Percentiles rank a stretch among this genome's conserved stretches.
Evolutionary conservation across 2,888 invertebrate species (phyloP).

Genomic region (Gymnosoma rotundatum): DNA sequence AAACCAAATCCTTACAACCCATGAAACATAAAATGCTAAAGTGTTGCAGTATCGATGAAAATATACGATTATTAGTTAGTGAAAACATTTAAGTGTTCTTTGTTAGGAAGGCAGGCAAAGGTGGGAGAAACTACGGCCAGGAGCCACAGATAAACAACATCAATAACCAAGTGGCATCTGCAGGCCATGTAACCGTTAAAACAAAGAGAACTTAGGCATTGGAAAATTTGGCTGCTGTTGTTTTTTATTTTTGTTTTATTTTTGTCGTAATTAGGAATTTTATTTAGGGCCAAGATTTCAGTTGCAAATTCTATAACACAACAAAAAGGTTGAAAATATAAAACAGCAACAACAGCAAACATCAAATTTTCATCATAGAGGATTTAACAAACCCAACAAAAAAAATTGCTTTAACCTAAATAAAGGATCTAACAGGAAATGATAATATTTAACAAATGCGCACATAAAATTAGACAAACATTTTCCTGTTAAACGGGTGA

Average conservation of each 20-base stretch:
- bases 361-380: background rate
- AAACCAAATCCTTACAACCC: background rate
- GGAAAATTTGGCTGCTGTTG: slow-evolving; percentile 2
- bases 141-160: slow-evolving; percentile 26
- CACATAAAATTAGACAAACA: too few relatives aligned
- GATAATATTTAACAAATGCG: background rate
- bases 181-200: slow-evolving; percentile 18
- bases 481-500: too few relatives aligned
- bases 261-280: slow-evolving; percentile 58
- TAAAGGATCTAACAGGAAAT: slow-evolving; percentile 2
- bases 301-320: slow-evolving; percentile 4
- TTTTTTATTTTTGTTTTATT: background rate
- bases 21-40: slow-evolving; percentile 7
- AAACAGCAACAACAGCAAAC: background rate
- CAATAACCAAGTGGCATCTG: slow-evolving; percentile 42
- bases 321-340: background rate
- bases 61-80: slow-evolving; percentile 22
- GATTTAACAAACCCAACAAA: slow-evolving; percentile 1
- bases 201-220: background rate
- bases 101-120: background rate
- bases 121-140: background rate
- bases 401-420: background rate
- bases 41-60: slow-evolving; percentile 44
- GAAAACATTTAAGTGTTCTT: background rate
- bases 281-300: slow-evolving; percentile 42